Percentiles rank a stretch among this genome's conserved stretches.
phyloP scores from a whole-genome alignment of 2,888 invertebrate species.

The Troilus luridus region DNA sequence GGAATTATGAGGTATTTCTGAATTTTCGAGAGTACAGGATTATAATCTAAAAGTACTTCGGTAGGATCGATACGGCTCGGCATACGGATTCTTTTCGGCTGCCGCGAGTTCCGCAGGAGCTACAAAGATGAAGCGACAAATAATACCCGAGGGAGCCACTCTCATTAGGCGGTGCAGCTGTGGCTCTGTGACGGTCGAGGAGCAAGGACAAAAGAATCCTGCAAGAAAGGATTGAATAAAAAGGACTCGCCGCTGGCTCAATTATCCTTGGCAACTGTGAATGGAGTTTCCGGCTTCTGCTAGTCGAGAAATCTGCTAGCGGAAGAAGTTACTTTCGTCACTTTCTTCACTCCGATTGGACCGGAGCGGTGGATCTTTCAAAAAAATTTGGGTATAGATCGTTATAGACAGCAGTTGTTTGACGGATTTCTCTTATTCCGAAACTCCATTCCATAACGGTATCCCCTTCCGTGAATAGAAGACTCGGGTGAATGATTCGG shows the following conservation, averaged over 20 bases:
- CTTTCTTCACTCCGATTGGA: neutral
- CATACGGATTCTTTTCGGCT: neutral
- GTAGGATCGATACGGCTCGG: neutral
- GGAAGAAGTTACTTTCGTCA: constrained; percentile 33
- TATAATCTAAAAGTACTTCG: neutral
- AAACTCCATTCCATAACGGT: too few species aligned
- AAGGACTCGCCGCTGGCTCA: constrained; percentile 29
- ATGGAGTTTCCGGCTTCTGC: constrained; percentile 50
- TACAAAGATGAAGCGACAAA: constrained; percentile 45
- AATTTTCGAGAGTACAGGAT: neutral
- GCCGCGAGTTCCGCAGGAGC: neutral
- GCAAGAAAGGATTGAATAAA: constrained; percentile 55
- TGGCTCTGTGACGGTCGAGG: constrained; percentile 39
- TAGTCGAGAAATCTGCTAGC: constrained; percentile 19
- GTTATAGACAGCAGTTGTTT: neutral
- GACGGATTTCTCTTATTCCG: neutral
- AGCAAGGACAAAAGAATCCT: constrained; percentile 47
- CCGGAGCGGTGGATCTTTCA: neutral
- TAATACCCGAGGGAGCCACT: constrained; percentile 7
- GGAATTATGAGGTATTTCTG: neutral
- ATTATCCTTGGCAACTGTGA: constrained; percentile 54
- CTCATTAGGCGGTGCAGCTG: constrained; percentile 27
- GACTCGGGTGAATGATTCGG: too few species aligned
- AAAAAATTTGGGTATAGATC: neutral
- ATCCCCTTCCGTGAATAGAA: too few species aligned